Evolutionary conservation across 1,140 invertebrate genomes (phyloP).

Genomic region (Drosophila willistoni): DNA sequence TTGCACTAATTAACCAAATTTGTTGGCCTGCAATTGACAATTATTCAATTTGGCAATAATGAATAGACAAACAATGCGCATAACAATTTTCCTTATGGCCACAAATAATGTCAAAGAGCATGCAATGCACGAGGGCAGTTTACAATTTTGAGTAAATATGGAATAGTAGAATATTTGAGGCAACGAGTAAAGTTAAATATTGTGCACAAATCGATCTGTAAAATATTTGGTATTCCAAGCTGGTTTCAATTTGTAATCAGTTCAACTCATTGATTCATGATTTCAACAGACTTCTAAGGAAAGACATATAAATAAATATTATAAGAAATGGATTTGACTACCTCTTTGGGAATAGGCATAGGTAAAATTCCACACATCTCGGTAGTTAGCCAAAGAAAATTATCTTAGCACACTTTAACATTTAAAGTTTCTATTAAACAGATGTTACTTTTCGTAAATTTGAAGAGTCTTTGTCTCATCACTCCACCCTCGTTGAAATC

Average conservation of each 20-base stretch:
- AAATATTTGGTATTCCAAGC: too few relatives aligned
- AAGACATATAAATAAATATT: too few relatives aligned
- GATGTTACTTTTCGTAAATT: background rate
- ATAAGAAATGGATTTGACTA: too few relatives aligned
- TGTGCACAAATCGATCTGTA: too few relatives aligned
- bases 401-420: background rate
- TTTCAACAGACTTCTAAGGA: too few relatives aligned
- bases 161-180: too few relatives aligned
- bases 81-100: background rate
- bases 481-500: background rate
- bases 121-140: background rate
- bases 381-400: too few relatives aligned
- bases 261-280: too few relatives aligned
- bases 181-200: too few relatives aligned
- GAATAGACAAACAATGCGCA: background rate
- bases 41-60: constrained; percentile 32
- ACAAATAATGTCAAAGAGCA: constrained; percentile 1
- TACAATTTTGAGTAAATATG: background rate
- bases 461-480: background rate
- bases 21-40: constrained; percentile 14
- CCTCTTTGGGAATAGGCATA: too few relatives aligned
- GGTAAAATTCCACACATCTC: too few relatives aligned
- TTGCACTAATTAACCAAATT: constrained; percentile 16
- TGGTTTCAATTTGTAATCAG: too few relatives aligned
- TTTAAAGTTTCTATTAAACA: background rate